Conservation (phyloP, 2,888 invertebrate species). For the Drosophila limbata region DNA sequence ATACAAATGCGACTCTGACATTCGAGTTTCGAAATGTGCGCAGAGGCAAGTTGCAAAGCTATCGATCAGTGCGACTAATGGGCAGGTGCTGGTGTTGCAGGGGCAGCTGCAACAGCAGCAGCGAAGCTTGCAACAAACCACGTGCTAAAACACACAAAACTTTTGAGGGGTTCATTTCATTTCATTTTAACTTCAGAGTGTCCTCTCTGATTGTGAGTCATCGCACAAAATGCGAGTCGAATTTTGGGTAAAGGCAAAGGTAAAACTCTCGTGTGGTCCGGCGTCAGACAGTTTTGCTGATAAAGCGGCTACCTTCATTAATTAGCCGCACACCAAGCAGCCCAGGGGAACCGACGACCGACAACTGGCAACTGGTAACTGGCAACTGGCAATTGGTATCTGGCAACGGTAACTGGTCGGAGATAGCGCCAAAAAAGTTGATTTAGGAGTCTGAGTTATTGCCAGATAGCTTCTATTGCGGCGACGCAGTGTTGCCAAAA, state of each 20-base stretch:
- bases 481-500: not conserved
- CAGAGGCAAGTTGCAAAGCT: slow-evolving; percentile 38
- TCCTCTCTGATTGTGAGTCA: slow-evolving; percentile 50
- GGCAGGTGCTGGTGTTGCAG: slow-evolving; percentile 51
- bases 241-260: slow-evolving; percentile 14
- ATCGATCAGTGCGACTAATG: slow-evolving; percentile 72
- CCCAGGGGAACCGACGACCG: not conserved
- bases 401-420: slow-evolving; percentile 16
- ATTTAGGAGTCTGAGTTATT: not conserved
- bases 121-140: slow-evolving; percentile 44
- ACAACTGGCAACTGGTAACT: not conserved
- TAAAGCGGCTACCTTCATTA: slow-evolving; percentile 75
- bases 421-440: slow-evolving; percentile 10
- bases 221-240: slow-evolving; percentile 26
- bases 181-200: not conserved
- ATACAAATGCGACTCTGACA: slow-evolving; percentile 18
- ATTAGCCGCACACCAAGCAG: slow-evolving; percentile 64
- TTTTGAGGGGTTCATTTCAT: slow-evolving; percentile 18
- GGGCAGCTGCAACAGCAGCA: slow-evolving; percentile 39
- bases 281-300: slow-evolving; percentile 41
- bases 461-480: not conserved
- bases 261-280: slow-evolving; percentile 63
- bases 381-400: slow-evolving; percentile 9
- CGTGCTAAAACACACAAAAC: slow-evolving; percentile 52
- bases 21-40: not conserved